phyloP scores from a whole-genome alignment of 2,797 vertebrate genomes.

The Helarctos malayanus region DNA sequence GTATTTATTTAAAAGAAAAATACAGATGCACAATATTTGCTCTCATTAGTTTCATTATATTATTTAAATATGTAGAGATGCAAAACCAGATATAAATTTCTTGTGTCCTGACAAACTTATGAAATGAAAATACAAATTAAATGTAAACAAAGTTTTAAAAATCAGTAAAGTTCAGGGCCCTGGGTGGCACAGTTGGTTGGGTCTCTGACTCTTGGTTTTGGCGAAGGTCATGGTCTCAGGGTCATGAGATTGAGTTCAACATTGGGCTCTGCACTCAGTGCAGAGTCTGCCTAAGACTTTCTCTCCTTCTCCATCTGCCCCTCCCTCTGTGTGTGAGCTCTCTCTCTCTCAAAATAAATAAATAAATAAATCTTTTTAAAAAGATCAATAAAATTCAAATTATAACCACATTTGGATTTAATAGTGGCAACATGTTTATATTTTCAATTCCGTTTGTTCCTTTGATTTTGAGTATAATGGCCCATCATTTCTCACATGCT shows the following conservation, averaged over 20 bases:
- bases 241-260: not conserved
- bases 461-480: not conserved
- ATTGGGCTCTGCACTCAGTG: not conserved
- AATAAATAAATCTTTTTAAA: not conserved
- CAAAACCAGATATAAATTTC: not conserved
- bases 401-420: not conserved
- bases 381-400: constrained; percentile 9
- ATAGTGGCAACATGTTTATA: not conserved
- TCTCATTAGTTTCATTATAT: not conserved
- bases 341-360: not conserved
- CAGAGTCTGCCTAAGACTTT: not conserved
- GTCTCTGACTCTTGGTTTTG: not conserved
- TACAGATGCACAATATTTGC: not conserved
- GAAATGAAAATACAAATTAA: not conserved
- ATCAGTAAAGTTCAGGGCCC: not conserved
- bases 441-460: not conserved
- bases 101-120: not conserved
- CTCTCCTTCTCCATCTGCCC: not conserved
- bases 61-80: not conserved
- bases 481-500: not conserved
- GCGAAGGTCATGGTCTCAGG: not conserved
- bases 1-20: not conserved
- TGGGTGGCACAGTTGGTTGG: not conserved
- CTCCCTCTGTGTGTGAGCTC: not conserved
- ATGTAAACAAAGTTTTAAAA: not conserved